Conservation (phyloP, 2,888 invertebrate species). For the Abrostola triplasia region DNA sequence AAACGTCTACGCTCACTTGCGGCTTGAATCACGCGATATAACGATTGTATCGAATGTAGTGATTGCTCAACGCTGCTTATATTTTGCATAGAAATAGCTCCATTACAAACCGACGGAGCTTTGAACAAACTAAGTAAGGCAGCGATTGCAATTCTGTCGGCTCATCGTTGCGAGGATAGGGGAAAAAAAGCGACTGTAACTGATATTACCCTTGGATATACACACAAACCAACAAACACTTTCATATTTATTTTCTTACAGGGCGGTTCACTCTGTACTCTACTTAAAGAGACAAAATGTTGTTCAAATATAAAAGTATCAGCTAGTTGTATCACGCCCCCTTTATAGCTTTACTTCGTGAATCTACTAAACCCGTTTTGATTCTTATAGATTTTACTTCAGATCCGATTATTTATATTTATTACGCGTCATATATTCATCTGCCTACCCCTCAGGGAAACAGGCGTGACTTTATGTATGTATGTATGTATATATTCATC, state of each 20-base stretch:
- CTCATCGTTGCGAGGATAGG: slow-evolving; percentile 2
- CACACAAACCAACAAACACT: too few species aligned
- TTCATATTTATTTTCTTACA: too few species aligned
- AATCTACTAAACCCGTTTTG: too few species aligned
- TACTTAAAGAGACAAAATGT: too few species aligned
- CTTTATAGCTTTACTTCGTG: too few species aligned
- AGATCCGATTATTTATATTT: slow-evolving; percentile 1
- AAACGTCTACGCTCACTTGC: slow-evolving; percentile 7
- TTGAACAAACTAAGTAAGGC: slow-evolving; percentile 4
- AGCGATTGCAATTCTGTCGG: slow-evolving; percentile 18
- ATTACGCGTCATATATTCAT: too few species aligned
- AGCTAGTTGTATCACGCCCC: too few species aligned
- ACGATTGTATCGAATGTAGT: slow-evolving; percentile 23
- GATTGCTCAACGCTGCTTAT: slow-evolving; percentile 23
- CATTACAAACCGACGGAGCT: slow-evolving; percentile 6
- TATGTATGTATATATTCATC: too few species aligned
- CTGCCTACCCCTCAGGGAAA: too few species aligned
- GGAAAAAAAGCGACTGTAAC: slow-evolving; percentile 9
- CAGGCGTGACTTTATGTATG: too few species aligned
- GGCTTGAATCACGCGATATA: slow-evolving; percentile 36
- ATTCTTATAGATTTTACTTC: slow-evolving; percentile 13
- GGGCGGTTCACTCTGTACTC: too few species aligned
- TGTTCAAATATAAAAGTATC: too few species aligned
- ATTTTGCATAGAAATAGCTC: slow-evolving; percentile 43
- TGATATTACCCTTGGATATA: slow-evolving; percentile 10